A percentile compares a stretch with the other conserved stretches of the same genome.
Evolutionary conservation across 2,113 vertebrate species (phyloP).

Genomic region (Stigmatopora argus): DNA sequence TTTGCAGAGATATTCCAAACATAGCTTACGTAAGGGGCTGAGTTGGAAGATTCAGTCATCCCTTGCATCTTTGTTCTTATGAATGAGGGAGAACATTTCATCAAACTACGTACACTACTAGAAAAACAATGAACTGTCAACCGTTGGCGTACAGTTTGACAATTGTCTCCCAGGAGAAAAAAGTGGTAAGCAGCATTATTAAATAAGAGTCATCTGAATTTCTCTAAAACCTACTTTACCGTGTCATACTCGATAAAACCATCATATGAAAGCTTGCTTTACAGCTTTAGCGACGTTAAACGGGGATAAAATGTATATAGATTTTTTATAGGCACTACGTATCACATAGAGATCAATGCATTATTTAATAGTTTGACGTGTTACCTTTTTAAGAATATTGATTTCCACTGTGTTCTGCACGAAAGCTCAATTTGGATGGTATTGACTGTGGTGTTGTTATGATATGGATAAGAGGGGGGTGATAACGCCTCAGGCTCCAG

Average conservation of each 20-base stretch:
- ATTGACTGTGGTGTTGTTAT: conserved; percentile 73
- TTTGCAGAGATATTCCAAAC: conserved; percentile 52
- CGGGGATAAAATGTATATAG: conserved; percentile 47
- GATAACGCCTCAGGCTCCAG: conserved; percentile 59
- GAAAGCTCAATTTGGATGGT: conserved; percentile 69
- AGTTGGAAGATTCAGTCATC: conserved; percentile 25
- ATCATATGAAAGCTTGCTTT: conserved; percentile 29
- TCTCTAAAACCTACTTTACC: conserved; percentile 12
- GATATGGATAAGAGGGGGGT: conserved; percentile 59
- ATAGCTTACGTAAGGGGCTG: conserved; percentile 43
- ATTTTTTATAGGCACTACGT: conserved; percentile 53
- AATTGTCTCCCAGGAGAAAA: conserved; percentile 29
- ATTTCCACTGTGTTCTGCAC: conserved; percentile 64
- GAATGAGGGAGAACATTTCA: conserved; percentile 24
- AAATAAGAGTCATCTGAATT: conserved; percentile 26
- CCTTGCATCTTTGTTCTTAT: conserved; percentile 23
- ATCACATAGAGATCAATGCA: conserved; percentile 63
- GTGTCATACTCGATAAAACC: conserved; percentile 23
- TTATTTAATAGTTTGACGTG: conserved; percentile 77
- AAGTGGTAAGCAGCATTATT: conserved; percentile 15
- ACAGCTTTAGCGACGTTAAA: conserved; percentile 22
- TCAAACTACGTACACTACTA: conserved; percentile 7
- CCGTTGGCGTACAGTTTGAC: conserved; percentile 26
- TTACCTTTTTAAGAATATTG: conserved; percentile 78
- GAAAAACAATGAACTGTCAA: conserved; percentile 39